phyloP scores from a whole-genome alignment of 2,888 invertebrate genomes.

The Didymodactylos carnosus region DNA sequence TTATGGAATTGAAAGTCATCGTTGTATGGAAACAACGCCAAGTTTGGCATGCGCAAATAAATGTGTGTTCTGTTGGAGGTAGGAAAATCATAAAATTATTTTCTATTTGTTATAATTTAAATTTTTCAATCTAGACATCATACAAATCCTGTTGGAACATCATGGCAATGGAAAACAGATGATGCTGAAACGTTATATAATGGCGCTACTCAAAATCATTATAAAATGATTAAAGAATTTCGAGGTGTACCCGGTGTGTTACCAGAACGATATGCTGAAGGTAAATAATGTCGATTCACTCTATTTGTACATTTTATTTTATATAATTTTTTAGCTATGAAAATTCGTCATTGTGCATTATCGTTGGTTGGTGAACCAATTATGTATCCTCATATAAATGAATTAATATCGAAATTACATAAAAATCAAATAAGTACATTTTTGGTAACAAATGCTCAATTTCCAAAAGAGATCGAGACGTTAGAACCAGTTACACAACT shows the following conservation, averaged over 20 bases:
- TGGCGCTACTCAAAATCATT: constrained; percentile 40
- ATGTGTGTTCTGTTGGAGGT: constrained; percentile 45
- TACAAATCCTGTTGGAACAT: constrained; percentile 41
- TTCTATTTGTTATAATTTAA: background rate
- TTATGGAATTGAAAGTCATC: constrained; percentile 43
- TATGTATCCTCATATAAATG: constrained; percentile 44
- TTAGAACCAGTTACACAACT: constrained; percentile 41
- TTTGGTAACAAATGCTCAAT: constrained; percentile 44
- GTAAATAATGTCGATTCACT: constrained; percentile 16
- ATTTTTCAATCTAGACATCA: constrained; percentile 28
- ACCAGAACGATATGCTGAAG: constrained; percentile 38
- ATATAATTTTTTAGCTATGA: constrained; percentile 18
- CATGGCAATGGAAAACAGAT: constrained; percentile 44
- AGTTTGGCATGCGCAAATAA: constrained; percentile 44
- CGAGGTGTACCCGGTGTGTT: constrained; percentile 42
- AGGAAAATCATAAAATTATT: background rate
- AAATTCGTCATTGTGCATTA: constrained; percentile 40
- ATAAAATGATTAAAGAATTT: constrained; percentile 39
- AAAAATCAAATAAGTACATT: constrained; percentile 39
- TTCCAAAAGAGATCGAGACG: constrained; percentile 41
- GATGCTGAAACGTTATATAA: constrained; percentile 37
- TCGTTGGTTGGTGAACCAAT: constrained; percentile 45
- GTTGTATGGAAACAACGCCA: constrained; percentile 44
- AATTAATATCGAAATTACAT: constrained; percentile 38
- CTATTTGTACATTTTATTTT: background rate